These are phyloP conservation scores for Pogonocherus hispidulus DNA, from an alignment of 2,888 invertebrate genomes.

Conservation along the genomic window DNA sequence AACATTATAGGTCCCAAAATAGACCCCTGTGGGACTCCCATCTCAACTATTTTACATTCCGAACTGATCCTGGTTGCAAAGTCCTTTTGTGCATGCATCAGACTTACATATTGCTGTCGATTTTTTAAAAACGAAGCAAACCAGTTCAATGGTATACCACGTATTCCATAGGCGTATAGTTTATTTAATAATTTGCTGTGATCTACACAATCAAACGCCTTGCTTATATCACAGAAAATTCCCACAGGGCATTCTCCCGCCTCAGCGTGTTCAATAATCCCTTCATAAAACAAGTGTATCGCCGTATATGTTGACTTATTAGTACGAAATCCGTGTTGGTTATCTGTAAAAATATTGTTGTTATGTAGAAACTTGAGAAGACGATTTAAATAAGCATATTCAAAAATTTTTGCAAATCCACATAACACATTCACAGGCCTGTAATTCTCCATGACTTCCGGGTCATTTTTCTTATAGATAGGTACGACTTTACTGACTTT, in stretches of 20 bases:
- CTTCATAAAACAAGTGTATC: not conserved
- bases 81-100: too few relatives aligned
- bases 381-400: not conserved
- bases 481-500: not conserved
- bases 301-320: not conserved
- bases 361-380: not conserved
- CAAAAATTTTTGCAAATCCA: not conserved
- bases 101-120: too few relatives aligned
- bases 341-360: not conserved
- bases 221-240: not conserved
- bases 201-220: constrained; percentile 1
- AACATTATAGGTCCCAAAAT: too few relatives aligned
- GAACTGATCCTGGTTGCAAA: too few relatives aligned
- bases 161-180: not conserved
- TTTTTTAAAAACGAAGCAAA: not conserved
- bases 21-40: too few relatives aligned
- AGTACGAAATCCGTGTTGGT: not conserved
- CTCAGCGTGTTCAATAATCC: not conserved
- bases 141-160: not conserved
- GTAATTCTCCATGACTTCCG: not conserved
- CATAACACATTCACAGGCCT: not conserved
- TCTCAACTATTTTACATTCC: too few relatives aligned
- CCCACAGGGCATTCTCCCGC: constrained; percentile 4
- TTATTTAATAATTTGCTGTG: not conserved
- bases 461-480: not conserved